Evolutionary conservation across 2,113 vertebrate genomes (phyloP), one percentile per base, ranked within the genome.

Genomic region (Tricholaema leucomelas): DNA sequence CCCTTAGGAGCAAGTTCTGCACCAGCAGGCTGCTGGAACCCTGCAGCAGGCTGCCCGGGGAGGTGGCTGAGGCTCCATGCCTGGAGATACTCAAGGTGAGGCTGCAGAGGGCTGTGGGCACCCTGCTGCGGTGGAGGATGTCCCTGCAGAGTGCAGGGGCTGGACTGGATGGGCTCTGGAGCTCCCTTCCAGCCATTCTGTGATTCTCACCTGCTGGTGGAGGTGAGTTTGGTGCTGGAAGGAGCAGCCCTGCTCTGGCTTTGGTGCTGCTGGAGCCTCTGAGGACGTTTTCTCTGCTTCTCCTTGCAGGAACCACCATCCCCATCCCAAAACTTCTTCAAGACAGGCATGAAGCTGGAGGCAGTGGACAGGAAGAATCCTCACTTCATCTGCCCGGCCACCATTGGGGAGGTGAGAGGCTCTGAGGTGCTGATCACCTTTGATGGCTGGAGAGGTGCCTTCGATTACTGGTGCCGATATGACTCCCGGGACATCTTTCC

Each of bases 391-490:
- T 99, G 99, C 96, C 99, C 99, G 46, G 99, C 99, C 78, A 99
- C 99, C 77, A 99, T 99, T 93, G 99, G 99, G 80, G 99, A 99
- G 38, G 98, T 99, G 97, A 98, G 99, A n/a, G 99, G 99, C 46
- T 98, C 98, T 52, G 99, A 99, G 97, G 99, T 99, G 97, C 98
- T 99, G 90, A 98, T 99, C 98, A 99, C 99, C 96, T 99, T 99
- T 87, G 99, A 99, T 90, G 99, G 99, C 93, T 99, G 99, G 99
- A 98, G 99, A 92, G 99, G 99, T 80, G 99, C 99, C 79, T 99
- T 99, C 95, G 99, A 99, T 98, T 99, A 99, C 98, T 99, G 99
- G 98, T 99, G 99, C 97, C 99, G 99, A 87, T 99, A 99, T 67
- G 99, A 99, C 97, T 99, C 99, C 30, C 98, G 99, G 31, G 99